Evolutionary conservation across 1,140 invertebrate species (phyloP).

Genomic region (Atta cephalotes): DNA sequence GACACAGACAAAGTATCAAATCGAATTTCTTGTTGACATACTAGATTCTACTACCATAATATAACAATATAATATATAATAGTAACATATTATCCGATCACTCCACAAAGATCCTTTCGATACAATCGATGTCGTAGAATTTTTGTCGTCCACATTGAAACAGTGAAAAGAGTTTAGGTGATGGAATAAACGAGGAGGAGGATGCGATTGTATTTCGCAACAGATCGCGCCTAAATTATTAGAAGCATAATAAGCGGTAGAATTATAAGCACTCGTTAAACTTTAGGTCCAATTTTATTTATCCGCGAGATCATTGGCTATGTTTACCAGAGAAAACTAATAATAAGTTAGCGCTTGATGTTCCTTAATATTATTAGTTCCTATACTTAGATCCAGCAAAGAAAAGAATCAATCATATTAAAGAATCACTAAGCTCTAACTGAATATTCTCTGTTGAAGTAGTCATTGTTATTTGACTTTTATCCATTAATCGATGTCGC

Average conservation of each 20-base stretch:
- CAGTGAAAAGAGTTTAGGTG: background rate
- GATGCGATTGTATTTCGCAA: constrained; percentile 44
- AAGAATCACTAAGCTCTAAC: too few species aligned
- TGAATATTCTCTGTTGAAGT: too few species aligned
- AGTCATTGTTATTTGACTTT: background rate
- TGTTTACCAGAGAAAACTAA: too few species aligned
- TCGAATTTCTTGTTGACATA: constrained; percentile 82
- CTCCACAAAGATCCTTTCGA: constrained; percentile 45
- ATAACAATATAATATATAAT: constrained; percentile 39
- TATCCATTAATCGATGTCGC: background rate
- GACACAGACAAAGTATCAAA: constrained; percentile 68
- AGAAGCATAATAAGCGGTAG: constrained; percentile 17
- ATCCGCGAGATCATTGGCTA: background rate
- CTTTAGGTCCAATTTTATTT: constrained; percentile 17
- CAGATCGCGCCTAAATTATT: constrained; percentile 45
- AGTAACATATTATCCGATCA: constrained; percentile 41
- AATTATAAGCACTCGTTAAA: constrained; percentile 13
- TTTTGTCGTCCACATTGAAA: constrained; percentile 32
- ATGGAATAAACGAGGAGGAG: constrained; percentile 17
- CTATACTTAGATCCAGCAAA: too few species aligned
- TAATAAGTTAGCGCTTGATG: too few species aligned
- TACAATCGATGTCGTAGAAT: constrained; percentile 54
- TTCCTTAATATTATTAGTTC: too few species aligned
- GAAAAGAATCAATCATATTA: too few species aligned
- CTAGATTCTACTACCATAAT: constrained; percentile 71